Conservation (phyloP, 2,888 invertebrate species). For the Drosophila atripex region DNA sequence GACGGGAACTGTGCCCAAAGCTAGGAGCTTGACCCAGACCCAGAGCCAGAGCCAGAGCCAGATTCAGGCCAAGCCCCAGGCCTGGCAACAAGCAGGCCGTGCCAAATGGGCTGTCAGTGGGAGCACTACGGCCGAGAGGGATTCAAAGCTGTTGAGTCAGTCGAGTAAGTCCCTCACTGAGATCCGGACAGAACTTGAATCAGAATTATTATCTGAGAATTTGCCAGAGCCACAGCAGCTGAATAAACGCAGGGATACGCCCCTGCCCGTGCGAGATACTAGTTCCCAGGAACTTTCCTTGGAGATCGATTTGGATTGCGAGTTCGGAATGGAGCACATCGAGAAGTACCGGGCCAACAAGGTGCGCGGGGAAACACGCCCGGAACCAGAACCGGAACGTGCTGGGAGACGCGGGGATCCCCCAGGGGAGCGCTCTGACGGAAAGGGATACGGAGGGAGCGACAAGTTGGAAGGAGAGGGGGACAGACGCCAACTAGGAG, state of each 20-base stretch:
- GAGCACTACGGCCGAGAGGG: neutral
- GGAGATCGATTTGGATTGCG: conserved; percentile 53
- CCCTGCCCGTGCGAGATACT: neutral
- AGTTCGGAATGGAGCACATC: conserved; percentile 56
- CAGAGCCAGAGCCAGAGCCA: neutral
- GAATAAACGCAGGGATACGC: neutral
- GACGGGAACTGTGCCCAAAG: conserved; percentile 47
- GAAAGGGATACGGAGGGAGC: too few relatives aligned
- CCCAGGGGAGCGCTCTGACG: too few relatives aligned
- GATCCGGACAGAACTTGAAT: neutral
- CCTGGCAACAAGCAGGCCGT: neutral
- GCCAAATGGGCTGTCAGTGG: neutral
- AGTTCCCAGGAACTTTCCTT: neutral
- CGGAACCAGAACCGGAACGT: too few relatives aligned
- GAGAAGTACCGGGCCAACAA: conserved; percentile 39
- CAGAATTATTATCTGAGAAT: neutral
- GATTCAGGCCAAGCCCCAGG: neutral
- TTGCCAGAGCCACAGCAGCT: neutral
- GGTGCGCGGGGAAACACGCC: neutral
- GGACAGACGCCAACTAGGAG: too few relatives aligned
- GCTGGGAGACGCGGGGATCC: too few relatives aligned
- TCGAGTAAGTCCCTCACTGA: neutral
- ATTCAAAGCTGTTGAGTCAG: neutral
- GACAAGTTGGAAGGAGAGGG: too few relatives aligned
- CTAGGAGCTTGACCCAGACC: neutral